Evolutionary conservation across 2,888 invertebrate species (phyloP).

Genomic region (Entomobrya multifasciata): DNA sequence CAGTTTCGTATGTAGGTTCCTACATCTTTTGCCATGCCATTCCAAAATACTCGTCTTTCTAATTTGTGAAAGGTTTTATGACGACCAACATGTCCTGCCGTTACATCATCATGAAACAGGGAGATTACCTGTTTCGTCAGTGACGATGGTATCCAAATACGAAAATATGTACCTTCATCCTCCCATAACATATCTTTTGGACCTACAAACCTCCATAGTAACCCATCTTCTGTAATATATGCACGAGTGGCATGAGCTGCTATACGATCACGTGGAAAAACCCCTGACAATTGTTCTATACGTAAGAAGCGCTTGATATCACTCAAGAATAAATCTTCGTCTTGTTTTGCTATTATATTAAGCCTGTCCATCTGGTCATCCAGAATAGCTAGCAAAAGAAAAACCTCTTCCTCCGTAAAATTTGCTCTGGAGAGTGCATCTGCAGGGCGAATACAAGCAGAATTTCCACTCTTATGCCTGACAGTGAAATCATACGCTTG

Average conservation of each 20-base stretch:
- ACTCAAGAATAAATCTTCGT: conserved; percentile 19
- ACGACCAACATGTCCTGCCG: conserved; percentile 61
- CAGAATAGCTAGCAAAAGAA: background rate
- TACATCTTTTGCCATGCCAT: conserved; percentile 49
- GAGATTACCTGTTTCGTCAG: conserved; percentile 29
- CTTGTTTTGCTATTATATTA: conserved; percentile 38
- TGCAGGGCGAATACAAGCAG: conserved; percentile 80
- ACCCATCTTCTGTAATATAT: conserved; percentile 24
- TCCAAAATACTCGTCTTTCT: conserved; percentile 59
- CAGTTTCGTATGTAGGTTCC: conserved; percentile 49
- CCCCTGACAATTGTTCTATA: background rate
- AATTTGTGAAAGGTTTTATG: conserved; percentile 55
- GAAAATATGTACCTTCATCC: conserved; percentile 42
- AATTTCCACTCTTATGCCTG: conserved; percentile 81
- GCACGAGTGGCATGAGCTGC: background rate
- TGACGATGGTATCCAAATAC: conserved; percentile 60
- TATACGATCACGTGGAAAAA: background rate
- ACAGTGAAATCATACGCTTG: conserved; percentile 81
- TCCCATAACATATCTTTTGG: conserved; percentile 66
- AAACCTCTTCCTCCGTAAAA: background rate
- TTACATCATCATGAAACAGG: conserved; percentile 50
- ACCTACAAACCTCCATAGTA: conserved; percentile 53
- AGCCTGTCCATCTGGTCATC: background rate
- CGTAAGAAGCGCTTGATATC: conserved; percentile 30
- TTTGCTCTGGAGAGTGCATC: conserved; percentile 80